Evolutionary conservation across 2,888 invertebrate species (phyloP).

Genomic region (Eupsilia transversa): DNA sequence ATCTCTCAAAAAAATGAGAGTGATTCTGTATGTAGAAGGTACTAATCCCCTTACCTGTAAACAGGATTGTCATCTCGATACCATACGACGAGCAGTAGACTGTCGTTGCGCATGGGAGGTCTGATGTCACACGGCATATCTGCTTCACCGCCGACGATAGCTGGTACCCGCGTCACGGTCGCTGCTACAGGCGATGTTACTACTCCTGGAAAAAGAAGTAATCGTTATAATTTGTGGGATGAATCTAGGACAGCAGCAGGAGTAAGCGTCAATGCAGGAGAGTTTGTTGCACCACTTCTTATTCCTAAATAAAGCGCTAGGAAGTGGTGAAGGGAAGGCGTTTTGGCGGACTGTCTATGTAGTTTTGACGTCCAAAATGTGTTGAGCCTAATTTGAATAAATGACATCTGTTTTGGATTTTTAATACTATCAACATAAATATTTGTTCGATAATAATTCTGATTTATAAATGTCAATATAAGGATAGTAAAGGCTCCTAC

Average conservation of each 20-base stretch:
- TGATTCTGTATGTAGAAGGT: not conserved
- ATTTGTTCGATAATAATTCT: not conserved
- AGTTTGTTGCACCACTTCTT: not conserved
- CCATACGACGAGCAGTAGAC: slow-evolving; percentile 96
- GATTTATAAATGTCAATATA: not conserved
- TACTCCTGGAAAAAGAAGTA: slow-evolving; percentile 72
- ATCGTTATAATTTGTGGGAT: too few species aligned
- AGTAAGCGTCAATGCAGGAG: too few species aligned
- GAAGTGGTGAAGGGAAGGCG: not conserved
- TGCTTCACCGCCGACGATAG: slow-evolving; percentile 94
- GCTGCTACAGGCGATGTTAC: slow-evolving; percentile 85
- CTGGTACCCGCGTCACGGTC: slow-evolving; percentile 91
- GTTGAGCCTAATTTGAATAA: not conserved
- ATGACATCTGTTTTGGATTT: not conserved
- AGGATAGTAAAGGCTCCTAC: too few species aligned
- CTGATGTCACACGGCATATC: slow-evolving; percentile 96
- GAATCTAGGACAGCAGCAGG: not conserved
- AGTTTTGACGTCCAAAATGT: not conserved
- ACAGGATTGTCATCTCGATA: slow-evolving; percentile 97
- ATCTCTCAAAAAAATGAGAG: not conserved
- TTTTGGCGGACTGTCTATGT: not conserved
- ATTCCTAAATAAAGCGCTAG: not conserved
- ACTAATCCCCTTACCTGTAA: slow-evolving; percentile 92
- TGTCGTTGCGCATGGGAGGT: slow-evolving; percentile 94
- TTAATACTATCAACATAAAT: not conserved